Base-by-base conservation (phyloP, 2,888 invertebrate species). In the Siphonodentalium dalli region DNA sequence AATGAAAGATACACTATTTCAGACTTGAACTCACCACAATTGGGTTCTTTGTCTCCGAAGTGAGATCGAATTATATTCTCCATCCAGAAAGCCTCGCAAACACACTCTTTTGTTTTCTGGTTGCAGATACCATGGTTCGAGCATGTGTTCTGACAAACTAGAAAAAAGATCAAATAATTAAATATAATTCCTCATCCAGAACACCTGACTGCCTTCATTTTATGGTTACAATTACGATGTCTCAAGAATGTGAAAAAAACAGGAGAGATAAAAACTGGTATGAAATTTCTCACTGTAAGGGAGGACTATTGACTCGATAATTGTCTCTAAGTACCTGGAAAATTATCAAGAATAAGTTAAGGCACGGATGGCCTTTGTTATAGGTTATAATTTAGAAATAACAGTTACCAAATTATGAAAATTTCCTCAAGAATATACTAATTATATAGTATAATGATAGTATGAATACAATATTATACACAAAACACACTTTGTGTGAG, bases 21-120 rank as follows among this genome's bases (percentile, higher is more conserved):
- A 27, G 18, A 4, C 31, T 20, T 39, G 15, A 37, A 64, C 77
- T 66, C 80, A 92, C 92, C 91, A 80, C 92, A 93, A 83, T 92
- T 92, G 8, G 88, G 87, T 74, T 90, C 89, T 52, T 88, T 87
- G 75, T 87, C 85, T 26, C 87, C 85, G 58, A 87, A 85, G 77
- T 87, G 85, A 54, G 86, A 86, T 42, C 86, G 85, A 59, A 90
- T 84, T 29, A 90, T 84, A 78, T 92, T 90, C 83, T 92, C 90
- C 93, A 95, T 95, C 96, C 96, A 96, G 85, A 95, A 95, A 20
- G 93, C 91, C 83, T 95, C 93, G 82, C 95, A 96, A 71, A 90
- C 86, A 76, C 95, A 96, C 49, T 88, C 86, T 69, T 94, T 86
- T 6, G 91, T 88, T 66, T 89, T 87, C 75, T 89, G 89, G 80